Evolutionary conservation across 2,888 invertebrate genomes (phyloP).

Genomic region (Slavum lentiscoides): DNA sequence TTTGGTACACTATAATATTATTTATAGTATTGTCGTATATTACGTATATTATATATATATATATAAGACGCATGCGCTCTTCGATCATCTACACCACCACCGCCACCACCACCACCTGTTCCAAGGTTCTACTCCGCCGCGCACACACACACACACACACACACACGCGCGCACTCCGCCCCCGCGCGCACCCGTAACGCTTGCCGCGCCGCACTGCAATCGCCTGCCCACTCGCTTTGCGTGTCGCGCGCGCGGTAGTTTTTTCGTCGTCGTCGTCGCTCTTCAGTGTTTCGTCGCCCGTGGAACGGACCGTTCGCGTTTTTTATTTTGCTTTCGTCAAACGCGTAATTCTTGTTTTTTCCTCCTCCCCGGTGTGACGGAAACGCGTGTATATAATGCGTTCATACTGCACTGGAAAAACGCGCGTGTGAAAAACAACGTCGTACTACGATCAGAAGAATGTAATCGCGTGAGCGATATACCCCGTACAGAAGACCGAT

Average conservation of each 20-base stretch:
- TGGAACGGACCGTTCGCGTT: not conserved
- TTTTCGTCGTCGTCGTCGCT: conserved; percentile 7
- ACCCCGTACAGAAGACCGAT: not conserved
- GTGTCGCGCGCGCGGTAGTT: conserved; percentile 32
- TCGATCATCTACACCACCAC: conserved; percentile 22
- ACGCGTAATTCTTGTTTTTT: no score
- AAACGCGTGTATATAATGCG: conserved; percentile 19
- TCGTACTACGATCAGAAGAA: conserved; percentile 11
- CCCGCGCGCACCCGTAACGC: no score
- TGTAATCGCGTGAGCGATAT: conserved; percentile 29
- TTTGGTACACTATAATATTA: no score
- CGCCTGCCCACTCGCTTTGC: conserved; percentile 15
- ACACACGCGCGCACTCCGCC: not conserved
- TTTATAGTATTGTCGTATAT: no score
- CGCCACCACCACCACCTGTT: conserved; percentile 22
- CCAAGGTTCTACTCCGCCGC: conserved; percentile 44
- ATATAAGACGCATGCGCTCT: conserved; percentile 38
- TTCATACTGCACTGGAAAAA: conserved; percentile 1
- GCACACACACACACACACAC: not conserved
- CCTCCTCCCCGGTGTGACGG: not conserved
- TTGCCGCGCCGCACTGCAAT: not conserved
- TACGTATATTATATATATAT: no score
- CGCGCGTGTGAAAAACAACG: not conserved
- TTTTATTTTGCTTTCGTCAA: not conserved
- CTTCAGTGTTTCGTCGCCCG: conserved; percentile 25